Evolutionary conservation across 2,113 vertebrate genomes (phyloP), one percentile per base, ranked within the genome.

Genomic region (Copsychus sechellarum): DNA sequence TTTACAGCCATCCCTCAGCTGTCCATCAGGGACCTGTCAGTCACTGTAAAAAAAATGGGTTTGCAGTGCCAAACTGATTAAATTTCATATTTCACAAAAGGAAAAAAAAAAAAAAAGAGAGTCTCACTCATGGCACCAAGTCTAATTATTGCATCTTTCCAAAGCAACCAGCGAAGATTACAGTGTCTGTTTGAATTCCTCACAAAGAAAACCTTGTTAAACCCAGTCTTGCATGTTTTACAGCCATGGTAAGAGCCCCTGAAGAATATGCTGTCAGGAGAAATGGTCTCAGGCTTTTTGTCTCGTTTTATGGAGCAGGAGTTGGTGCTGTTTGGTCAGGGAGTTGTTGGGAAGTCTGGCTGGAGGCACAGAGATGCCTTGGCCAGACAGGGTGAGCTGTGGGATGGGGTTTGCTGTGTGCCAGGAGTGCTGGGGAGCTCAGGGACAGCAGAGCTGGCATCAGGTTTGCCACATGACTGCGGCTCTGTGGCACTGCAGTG

Each of bases 121-220:
- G 36, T 77, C 90, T 88, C 66, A 73, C 58, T 92, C 11, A 1
- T 73, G 73, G 71, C 86, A 77, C 56, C 2, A 2, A 43, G 33
- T 72, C 8, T 21, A 93, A 84, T 90, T 47, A 93, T 29, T 90
- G 82, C 91, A 57, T 90, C 70, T 82, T 72, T 85, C 67, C 77
- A 81, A 56, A 86, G 56, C 66, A 73, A 12, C 76, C 7, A 86
- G 79, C 29, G 62, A 42, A 93, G 94, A 86, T 95, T 83, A 47
- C 64, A 62, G 60, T 51, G 69, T 47, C 90, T 92, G 62, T 92
- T 93, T 94, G 66, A 80, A 71, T 83, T 94, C 72, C 69, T 74
- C 61, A 2, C 36, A 62, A 92, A 91, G 91, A 64, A 88, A 92
- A 92, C 72, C 83, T 81, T 45, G 61, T 95, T 86, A 94, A 95